Conservation (phyloP, 2,113 vertebrate genomes). For the Onychostruthus taczanowskii region DNA sequence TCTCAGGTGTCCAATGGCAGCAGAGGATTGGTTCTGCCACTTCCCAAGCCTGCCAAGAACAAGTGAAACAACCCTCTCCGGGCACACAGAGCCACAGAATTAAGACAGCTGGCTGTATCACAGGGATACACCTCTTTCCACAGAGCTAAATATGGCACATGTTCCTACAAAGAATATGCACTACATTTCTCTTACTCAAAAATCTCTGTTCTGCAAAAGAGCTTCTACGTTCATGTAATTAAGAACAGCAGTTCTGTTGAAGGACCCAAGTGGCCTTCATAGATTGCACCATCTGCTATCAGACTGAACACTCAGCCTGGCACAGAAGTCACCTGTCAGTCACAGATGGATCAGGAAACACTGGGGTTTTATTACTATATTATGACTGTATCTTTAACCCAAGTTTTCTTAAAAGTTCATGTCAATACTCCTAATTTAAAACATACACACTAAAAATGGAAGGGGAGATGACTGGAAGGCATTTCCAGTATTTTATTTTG, state of each 20-base stretch:
- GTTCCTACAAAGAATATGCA: not conserved
- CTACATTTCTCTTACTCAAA: not conserved
- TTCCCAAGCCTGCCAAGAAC: not conserved
- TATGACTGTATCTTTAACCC: not conserved
- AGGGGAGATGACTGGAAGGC: not conserved
- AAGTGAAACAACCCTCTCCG: rapidly evolving
- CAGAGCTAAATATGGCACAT: not conserved
- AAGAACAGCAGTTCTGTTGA: not conserved
- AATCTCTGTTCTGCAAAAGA: not conserved
- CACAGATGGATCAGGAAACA: not conserved
- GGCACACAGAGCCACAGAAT: not conserved
- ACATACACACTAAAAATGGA: not conserved
- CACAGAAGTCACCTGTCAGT: not conserved
- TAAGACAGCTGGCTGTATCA: not conserved
- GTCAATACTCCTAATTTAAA: not conserved
- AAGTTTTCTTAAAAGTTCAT: not conserved
- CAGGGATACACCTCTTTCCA: not conserved
- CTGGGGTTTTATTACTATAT: not conserved
- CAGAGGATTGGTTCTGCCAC: not conserved
- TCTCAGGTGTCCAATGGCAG: rapidly evolving
- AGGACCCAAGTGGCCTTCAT: not conserved
- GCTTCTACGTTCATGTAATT: not conserved
- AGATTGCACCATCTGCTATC: not conserved
- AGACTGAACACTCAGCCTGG: not conserved
- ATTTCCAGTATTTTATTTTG: not conserved